Percentiles rank a stretch among this genome's conserved stretches.
Evolutionary conservation across 1,140 invertebrate genomes (phyloP).

Genomic region (Rhysida immarginata): DNA sequence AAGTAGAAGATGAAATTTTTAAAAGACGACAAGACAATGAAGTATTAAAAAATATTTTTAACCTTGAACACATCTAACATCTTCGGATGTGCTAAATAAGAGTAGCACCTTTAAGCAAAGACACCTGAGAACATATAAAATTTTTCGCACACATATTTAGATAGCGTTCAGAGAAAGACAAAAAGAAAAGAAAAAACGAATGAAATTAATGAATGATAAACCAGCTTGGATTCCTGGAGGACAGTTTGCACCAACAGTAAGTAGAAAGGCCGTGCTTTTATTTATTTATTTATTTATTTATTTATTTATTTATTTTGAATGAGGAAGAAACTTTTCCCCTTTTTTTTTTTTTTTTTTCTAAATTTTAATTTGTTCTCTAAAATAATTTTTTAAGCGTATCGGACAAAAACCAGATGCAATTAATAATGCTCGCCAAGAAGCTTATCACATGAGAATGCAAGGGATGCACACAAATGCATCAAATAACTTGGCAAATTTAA

Average conservation of each 20-base stretch:
- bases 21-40: slow-evolving; percentile 76
- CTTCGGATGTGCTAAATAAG: slow-evolving; percentile 19
- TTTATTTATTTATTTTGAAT: no score
- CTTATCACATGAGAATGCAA: slow-evolving; percentile 26
- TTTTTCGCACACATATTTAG: slow-evolving; percentile 27
- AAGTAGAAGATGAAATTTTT: slow-evolving; percentile 96
- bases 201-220: background rate
- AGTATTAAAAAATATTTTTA: slow-evolving; percentile 28
- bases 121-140: slow-evolving; percentile 46
- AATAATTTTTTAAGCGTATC: no score
- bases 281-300: no score
- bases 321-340: no score
- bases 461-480: slow-evolving; percentile 20
- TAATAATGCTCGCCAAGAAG: slow-evolving; percentile 26
- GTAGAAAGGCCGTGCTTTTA: no score
- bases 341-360: no score
- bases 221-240: background rate
- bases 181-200: background rate
- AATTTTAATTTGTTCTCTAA: no score
- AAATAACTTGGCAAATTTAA: no score
- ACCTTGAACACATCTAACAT: slow-evolving; percentile 7
- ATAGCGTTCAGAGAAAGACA: background rate
- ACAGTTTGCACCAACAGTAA: background rate
- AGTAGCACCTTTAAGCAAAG: slow-evolving; percentile 33
- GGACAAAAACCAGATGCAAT: slow-evolving; percentile 17